Conservation (phyloP, 2,888 invertebrate genomes). For the Melanostoma mellinum region DNA sequence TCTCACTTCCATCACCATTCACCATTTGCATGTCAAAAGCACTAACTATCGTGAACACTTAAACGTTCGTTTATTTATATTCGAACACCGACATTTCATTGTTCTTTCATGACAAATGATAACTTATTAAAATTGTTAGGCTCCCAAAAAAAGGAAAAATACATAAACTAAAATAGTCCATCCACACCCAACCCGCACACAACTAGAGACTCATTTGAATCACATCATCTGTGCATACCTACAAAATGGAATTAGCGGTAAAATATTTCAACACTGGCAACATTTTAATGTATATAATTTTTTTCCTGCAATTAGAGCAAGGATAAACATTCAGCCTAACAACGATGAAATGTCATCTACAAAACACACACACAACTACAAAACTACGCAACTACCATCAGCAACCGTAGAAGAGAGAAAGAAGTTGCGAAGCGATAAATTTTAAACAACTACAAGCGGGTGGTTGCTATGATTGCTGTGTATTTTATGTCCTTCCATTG, state of each 20-base stretch:
- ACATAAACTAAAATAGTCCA: not conserved
- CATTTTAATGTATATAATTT: conserved; percentile 19
- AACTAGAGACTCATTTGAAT: conserved; percentile 10
- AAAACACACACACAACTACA: conserved; percentile 31
- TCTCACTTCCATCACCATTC: not conserved
- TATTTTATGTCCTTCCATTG: conserved; percentile 27
- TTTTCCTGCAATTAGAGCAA: conserved; percentile 67
- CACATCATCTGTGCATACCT: not conserved
- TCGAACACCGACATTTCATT: conserved; percentile 17
- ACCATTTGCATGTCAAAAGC: conserved; percentile 44
- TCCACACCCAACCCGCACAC: not conserved
- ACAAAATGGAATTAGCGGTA: conserved; percentile 61
- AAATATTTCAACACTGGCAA: conserved; percentile 62
- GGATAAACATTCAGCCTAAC: conserved; percentile 61
- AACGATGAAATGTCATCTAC: conserved; percentile 61
- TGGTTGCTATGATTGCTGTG: not conserved
- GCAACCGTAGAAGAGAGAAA: not conserved
- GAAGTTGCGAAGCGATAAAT: conserved; percentile 65
- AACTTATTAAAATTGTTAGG: conserved; percentile 49
- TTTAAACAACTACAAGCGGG: conserved; percentile 44
- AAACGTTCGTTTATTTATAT: conserved; percentile 13
- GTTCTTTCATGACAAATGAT: conserved; percentile 59
- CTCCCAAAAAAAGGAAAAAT: conserved; percentile 8
- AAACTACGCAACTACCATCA: conserved; percentile 18
- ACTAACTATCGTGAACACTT: not conserved